phyloP scores from a whole-genome alignment of 2,113 vertebrate species.

The Strix uralensis region DNA sequence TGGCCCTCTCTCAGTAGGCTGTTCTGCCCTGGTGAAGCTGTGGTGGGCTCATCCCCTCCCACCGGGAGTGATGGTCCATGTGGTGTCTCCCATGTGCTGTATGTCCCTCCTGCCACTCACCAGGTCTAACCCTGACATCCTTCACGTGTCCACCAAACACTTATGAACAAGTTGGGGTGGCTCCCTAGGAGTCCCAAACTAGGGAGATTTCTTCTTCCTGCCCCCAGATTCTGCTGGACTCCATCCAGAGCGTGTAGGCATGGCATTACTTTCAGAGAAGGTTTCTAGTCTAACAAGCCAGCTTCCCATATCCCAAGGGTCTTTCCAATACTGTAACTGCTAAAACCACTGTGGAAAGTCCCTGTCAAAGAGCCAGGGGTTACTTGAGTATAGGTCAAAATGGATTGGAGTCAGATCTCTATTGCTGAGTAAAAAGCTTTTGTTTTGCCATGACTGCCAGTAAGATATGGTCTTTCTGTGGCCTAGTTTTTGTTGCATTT shows the following conservation, averaged over 20 bases:
- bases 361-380: constrained; percentile 43
- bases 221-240: neutral
- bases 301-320: constrained; percentile 23
- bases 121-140: neutral
- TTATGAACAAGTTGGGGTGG: neutral
- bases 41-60: neutral
- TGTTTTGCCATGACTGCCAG: neutral
- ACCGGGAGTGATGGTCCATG: fast-evolving
- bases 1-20: neutral
- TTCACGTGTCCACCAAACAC: neutral
- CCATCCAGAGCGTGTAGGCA: neutral
- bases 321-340: constrained; percentile 36
- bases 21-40: neutral
- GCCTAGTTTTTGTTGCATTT: neutral
- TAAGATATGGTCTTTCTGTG: neutral
- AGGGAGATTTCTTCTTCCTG: neutral
- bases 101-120: neutral
- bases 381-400: neutral
- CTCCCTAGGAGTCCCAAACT: neutral
- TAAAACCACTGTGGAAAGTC: constrained; percentile 42
- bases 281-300: neutral
- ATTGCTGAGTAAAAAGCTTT: neutral
- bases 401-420: neutral
- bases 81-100: neutral
- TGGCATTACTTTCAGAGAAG: neutral